A percentile compares a stretch with the other conserved stretches of the same genome.
Evolutionary conservation across 1,140 invertebrate genomes (phyloP).

Genomic region (Drosophila teissieri): DNA sequence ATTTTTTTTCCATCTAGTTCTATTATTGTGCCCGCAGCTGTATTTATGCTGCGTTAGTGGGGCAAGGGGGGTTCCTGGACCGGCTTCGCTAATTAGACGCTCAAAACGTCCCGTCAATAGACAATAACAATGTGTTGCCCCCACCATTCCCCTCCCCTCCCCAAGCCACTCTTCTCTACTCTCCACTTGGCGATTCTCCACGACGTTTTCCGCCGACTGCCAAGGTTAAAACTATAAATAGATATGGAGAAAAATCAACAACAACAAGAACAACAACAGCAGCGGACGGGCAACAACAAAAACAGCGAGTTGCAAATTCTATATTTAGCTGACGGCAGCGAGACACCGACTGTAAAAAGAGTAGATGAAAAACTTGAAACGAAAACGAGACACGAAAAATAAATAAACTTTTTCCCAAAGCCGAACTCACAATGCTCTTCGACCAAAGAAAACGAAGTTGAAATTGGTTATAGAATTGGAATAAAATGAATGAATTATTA

Average conservation of each 20-base stretch:
- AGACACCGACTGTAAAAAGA: slow-evolving; percentile 28
- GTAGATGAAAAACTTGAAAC: slow-evolving; percentile 44
- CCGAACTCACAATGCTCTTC: slow-evolving; percentile 15
- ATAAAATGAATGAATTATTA: no score
- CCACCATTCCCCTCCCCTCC: not conserved
- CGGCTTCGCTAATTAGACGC: slow-evolving; percentile 28
- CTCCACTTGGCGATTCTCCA: not conserved
- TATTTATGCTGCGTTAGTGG: not conserved
- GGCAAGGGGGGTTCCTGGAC: slow-evolving; percentile 5
- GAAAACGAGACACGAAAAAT: slow-evolving; percentile 34
- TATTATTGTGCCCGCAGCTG: not conserved
- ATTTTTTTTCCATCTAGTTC: not conserved
- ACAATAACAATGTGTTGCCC: not conserved
- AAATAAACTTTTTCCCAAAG: slow-evolving; percentile 1
- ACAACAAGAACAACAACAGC: slow-evolving; percentile 39
- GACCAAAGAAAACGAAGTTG: no score
- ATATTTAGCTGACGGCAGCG: slow-evolving; percentile 44
- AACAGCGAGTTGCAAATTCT: slow-evolving; percentile 47
- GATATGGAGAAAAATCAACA: slow-evolving; percentile 58
- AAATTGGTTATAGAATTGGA: no score
- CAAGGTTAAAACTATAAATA: slow-evolving; percentile 58
- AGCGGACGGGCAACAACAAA: slow-evolving; percentile 21
- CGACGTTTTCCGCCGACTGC: slow-evolving; percentile 37
- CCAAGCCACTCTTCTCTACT: not conserved
- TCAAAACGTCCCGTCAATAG: slow-evolving; percentile 7